A percentile compares a stretch with the other conserved stretches of the same genome.
phyloP scores from a whole-genome alignment of 2,888 invertebrate genomes.

The Nymphalis c-album region DNA sequence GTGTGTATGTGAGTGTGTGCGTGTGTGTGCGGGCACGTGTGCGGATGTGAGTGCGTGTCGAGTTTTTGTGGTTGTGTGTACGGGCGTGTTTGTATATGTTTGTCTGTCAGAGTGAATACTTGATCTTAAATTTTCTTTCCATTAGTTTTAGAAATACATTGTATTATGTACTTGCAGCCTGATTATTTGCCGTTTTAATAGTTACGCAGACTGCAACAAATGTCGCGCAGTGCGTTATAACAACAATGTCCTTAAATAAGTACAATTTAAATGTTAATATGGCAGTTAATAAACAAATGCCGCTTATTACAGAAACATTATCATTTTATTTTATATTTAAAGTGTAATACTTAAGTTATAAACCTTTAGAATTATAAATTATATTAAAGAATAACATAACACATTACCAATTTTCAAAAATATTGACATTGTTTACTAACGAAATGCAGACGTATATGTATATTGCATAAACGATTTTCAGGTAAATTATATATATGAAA shows the following conservation, averaged over 20 bases:
- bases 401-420: background rate
- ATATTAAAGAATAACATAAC: background rate
- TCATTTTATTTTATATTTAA: background rate
- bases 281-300: slow-evolving; percentile 3
- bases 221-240: background rate
- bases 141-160: too few relatives aligned
- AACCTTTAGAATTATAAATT: background rate
- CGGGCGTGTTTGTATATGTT: too few relatives aligned
- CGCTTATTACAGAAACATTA: background rate
- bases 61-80: too few relatives aligned
- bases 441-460: background rate
- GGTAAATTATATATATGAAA: slow-evolving; percentile 4
- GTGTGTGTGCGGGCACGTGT: too few relatives aligned
- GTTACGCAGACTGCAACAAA: background rate
- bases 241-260: slow-evolving; percentile 12
- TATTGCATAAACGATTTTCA: slow-evolving; percentile 1
- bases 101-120: too few relatives aligned
- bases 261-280: slow-evolving; percentile 1
- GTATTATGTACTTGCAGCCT: background rate
- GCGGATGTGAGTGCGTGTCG: too few relatives aligned
- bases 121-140: too few relatives aligned
- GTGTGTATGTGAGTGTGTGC: too few relatives aligned
- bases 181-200: background rate
- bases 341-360: background rate
- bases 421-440: background rate